Base-by-base conservation (phyloP, 2,888 invertebrate genomes). In the Dermolepida albohirtum region DNA sequence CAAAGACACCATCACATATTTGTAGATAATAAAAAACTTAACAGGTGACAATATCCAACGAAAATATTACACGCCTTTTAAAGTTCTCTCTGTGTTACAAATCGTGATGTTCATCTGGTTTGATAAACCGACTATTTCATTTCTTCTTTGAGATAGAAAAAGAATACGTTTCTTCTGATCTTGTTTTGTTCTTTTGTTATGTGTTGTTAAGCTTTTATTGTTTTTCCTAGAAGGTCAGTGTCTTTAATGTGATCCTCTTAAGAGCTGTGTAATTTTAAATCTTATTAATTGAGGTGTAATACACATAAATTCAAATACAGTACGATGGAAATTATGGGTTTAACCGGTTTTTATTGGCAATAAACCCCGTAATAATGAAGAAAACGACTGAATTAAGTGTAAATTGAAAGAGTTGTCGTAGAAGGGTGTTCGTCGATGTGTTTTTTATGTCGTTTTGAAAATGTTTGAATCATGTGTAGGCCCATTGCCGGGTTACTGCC, bases 1-100 rank as follows among this genome's bases (percentile, higher is more conserved):
- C 51, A 64, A 64, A 64, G 40, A 52, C 64, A 51, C 41, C 63
- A 27, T 64, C 64, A 51, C 64, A 64, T 64, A 64, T 64, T 64
- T 64, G 64, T 52, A 64, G 64, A 65, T 65, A 51, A 34, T 65
- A 57, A 65, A 66, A 54, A 66, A 39, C 16, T 55, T 47, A 55
- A 49, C 54, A 57, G 50, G 39, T 57, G 57, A 57, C 57, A 47
- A 66, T 57, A 66, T 55, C 49, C 49, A 40, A 47, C 57, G 39
- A 47, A 55, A 55, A 55, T 57, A 66, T 57, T 54, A 55, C 66
- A 44, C 17, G 34, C 34, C 43, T 51, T 51, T 34, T 17, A 55
- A 55, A 40, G 22, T 22, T 22, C 22, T 22, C 52, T 54, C 16
- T 40, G 34, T 34, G 43, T 62, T 62, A 47, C 49, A 62, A 47